Percentiles rank a stretch among this genome's conserved stretches.
Evolutionary conservation across 2,888 invertebrate species (phyloP).

Genomic region (Agonopterix alstromeriana): DNA sequence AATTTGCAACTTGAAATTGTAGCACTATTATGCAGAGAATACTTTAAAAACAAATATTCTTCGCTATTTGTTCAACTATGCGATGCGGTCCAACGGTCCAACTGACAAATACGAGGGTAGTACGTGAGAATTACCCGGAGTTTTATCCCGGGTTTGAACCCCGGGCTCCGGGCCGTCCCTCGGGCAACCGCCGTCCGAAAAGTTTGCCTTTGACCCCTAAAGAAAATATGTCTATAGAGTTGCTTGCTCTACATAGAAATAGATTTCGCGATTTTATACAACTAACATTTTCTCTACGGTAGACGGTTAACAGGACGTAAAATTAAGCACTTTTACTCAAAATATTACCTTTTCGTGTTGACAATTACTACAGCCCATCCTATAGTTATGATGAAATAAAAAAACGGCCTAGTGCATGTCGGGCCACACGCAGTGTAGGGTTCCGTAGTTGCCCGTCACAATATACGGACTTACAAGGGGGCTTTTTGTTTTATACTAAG

Average conservation of each 20-base stretch:
- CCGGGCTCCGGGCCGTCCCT: slow-evolving; percentile 43
- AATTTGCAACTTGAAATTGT: no score
- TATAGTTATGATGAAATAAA: no score
- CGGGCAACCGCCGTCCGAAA: slow-evolving; percentile 63
- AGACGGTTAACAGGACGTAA: no score
- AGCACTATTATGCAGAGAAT: no score
- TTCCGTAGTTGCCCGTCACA: no score
- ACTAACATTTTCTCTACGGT: not conserved
- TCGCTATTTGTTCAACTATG: not conserved
- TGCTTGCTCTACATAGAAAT: slow-evolving; percentile 11
- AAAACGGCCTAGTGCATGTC: no score
- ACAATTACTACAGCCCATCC: no score
- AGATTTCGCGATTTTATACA: not conserved
- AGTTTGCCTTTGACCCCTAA: slow-evolving; percentile 65
- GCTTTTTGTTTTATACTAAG: no score
- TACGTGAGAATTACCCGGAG: slow-evolving; percentile 73
- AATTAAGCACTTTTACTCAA: no score
- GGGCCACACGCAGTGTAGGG: no score
- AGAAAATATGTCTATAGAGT: slow-evolving; percentile 34
- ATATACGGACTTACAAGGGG: no score
- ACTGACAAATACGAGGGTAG: slow-evolving; percentile 59
- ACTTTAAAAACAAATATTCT: not conserved
- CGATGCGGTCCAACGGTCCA: slow-evolving; percentile 13
- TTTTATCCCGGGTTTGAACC: slow-evolving; percentile 63
- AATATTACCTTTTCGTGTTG: no score